Conservation (phyloP, 2,113 vertebrate genomes). For the Ursus arctos region DNA sequence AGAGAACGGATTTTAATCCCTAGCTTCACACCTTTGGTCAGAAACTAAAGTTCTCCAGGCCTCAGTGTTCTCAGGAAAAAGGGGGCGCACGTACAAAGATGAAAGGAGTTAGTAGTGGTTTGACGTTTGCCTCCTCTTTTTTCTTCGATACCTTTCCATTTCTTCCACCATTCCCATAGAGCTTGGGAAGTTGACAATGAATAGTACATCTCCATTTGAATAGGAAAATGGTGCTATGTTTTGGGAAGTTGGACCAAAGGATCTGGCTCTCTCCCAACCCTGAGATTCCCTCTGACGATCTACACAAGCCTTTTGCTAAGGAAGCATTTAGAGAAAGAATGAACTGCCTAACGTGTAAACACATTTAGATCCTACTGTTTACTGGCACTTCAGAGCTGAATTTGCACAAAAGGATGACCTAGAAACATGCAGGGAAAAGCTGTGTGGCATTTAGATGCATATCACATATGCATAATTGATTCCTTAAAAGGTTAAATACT, state of each 20-base stretch:
- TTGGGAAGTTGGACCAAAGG: not conserved
- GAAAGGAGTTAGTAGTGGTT: not conserved
- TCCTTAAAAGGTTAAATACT: conserved; percentile 74
- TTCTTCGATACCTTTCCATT: not conserved
- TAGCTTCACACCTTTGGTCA: not conserved
- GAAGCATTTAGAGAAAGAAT: not conserved
- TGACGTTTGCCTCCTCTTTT: not conserved
- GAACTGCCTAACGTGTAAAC: not conserved
- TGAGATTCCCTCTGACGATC: not conserved
- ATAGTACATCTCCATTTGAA: not conserved
- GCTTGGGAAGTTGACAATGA: not conserved
- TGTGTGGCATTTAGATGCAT: conserved; percentile 54
- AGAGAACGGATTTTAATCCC: not conserved
- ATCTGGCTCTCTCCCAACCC: not conserved
- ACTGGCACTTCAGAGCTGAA: conserved; percentile 18
- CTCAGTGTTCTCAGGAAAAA: not conserved
- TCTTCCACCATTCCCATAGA: not conserved
- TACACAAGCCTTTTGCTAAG: not conserved
- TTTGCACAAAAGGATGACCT: conserved; percentile 32
- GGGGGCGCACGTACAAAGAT: not conserved
- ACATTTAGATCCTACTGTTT: conserved; percentile 20
- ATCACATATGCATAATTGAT: conserved; percentile 63
- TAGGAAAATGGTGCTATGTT: not conserved
- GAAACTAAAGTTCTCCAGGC: not conserved
- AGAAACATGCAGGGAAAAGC: conserved; percentile 41